Evolutionary conservation across 2,888 invertebrate species (phyloP).

Genomic region (Tipula helvola): DNA sequence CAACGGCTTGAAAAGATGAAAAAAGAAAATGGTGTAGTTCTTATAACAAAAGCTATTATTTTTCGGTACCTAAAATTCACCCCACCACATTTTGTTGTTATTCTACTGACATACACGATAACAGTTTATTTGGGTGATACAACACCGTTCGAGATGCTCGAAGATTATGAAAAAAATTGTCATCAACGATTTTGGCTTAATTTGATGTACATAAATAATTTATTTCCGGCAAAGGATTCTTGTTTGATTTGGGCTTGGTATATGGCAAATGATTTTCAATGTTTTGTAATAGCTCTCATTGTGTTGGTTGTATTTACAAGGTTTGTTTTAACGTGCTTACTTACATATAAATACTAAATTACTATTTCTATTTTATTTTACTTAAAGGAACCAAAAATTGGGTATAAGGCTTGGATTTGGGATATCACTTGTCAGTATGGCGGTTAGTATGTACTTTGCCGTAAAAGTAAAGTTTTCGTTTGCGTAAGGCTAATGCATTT

Average conservation of each 20-base stretch:
- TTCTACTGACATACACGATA: constrained; percentile 13
- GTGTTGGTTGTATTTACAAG: background rate
- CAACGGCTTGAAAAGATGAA: no score
- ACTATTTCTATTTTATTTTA: background rate
- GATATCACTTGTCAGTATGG: background rate
- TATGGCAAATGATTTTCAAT: background rate
- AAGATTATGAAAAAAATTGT: constrained; percentile 15
- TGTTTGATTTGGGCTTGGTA: no score
- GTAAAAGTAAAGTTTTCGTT: background rate
- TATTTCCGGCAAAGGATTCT: no score
- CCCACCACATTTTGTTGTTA: constrained; percentile 14
- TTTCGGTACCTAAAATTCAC: constrained; percentile 12
- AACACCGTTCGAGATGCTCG: constrained; percentile 15
- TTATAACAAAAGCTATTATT: background rate
- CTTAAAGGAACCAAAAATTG: background rate
- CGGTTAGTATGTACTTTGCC: no score
- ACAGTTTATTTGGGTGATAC: constrained; percentile 15
- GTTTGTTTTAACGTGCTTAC: no score
- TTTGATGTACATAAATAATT: no score
- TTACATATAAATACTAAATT: no score
- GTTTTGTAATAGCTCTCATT: background rate
- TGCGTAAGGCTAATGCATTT: background rate
- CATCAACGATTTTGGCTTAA: background rate
- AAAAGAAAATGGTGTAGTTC: background rate
- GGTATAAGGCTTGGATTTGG: background rate